Evolutionary conservation across 1,140 invertebrate genomes (phyloP), one percentile per base, ranked within the genome.

Genomic region (Anastatus disparis): DNA sequence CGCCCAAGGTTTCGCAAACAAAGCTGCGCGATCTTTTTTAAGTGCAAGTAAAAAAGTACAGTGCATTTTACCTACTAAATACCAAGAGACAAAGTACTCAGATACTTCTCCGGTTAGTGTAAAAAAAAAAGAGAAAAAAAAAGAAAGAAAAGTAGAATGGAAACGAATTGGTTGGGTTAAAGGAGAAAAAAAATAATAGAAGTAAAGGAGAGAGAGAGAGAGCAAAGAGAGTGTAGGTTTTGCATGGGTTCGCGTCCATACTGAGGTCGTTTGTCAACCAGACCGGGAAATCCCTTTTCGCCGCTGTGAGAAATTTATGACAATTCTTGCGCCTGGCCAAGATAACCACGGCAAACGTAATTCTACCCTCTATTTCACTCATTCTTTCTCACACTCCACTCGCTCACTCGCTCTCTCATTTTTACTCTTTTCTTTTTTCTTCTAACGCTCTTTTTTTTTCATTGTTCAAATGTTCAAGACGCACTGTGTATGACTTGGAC

Each of bases 221-320:
- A 26, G 24, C 20, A 10, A 17, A 58, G 22, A 1, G 17, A 53
- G 35, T 17, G 22, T 10, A 24, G 52, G 40, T 67, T 67, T 67
- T 58, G 64, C 64, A 48, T 58, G 20, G 27, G 12, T 2, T 9
- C 48, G 20, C 63, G 38, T 55, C 50, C 48, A 55, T 53, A 58
- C 20, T 69, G 65, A 55, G 71, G 68, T 75, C 73, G 73, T 79
- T 79, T 74, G 76, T 75, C 74, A 75, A 70, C 72, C 53, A 20
- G 20, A n/a, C n/a, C n/a, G 52, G 56, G 61, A 71, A 71, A 72
- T 76, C 69, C 74, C 72, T 55, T 79, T 79, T 79, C 72, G 61
- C 74, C 76, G 70, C 35, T 58, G 58, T 66, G 53, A 52, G 46
- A 70, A 79, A 80, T 79, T 79, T 79, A 79, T 78, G 67, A 62